phyloP scores from a whole-genome alignment of 2,888 invertebrate species.

The Dicycla oo region DNA sequence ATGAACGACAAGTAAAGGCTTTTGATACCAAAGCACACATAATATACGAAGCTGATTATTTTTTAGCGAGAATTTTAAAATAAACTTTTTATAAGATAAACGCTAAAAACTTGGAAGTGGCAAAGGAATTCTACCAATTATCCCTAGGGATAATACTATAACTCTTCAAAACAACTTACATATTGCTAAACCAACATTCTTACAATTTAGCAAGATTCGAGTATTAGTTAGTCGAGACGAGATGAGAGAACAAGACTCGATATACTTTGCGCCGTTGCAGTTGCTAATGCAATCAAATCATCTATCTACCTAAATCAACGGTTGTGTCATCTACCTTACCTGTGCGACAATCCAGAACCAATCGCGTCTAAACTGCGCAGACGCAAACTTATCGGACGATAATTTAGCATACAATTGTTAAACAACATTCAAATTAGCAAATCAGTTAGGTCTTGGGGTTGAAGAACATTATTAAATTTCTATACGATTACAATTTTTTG shows the following conservation, averaged over 20 bases:
- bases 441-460: conserved; percentile 19
- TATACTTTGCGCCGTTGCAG: conserved; percentile 51
- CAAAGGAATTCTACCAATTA: conserved; percentile 68
- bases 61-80: conserved; percentile 56
- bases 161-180: conserved; percentile 66
- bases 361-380: conserved; percentile 40
- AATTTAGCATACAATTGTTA: conserved; percentile 18
- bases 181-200: conserved; percentile 67
- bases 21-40: conserved; percentile 58
- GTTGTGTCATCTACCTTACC: conserved; percentile 35
- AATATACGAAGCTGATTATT: conserved; percentile 59
- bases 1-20: conserved; percentile 53
- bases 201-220: conserved; percentile 69
- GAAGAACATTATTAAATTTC: conserved; percentile 33
- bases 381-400: conserved; percentile 42
- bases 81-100: conserved; percentile 58
- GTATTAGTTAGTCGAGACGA: conserved; percentile 68
- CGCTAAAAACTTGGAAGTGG: conserved; percentile 66
- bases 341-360: conserved; percentile 41
- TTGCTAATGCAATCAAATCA: conserved; percentile 43
- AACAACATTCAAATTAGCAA: conserved; percentile 27
- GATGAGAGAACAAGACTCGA: conserved; percentile 54
- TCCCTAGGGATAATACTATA: no score
- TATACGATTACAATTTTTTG: conserved; percentile 36
- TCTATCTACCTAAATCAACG: conserved; percentile 38